Evolutionary conservation across 2,113 vertebrate species (phyloP), one percentile per base, ranked within the genome.

Genomic region (Gnathonemus echidnorhynchus): DNA sequence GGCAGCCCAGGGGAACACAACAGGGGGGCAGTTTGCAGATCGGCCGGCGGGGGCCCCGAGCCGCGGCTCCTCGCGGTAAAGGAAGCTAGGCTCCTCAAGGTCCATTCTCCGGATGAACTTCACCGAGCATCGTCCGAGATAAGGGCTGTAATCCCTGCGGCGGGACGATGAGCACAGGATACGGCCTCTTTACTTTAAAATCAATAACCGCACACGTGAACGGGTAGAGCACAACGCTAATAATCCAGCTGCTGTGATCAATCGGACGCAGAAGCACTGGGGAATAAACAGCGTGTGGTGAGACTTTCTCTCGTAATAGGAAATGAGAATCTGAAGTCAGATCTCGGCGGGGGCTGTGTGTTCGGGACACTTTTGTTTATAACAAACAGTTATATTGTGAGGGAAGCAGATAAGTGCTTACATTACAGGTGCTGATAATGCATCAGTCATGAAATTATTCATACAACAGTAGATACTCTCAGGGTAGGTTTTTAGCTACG

Each of bases 141-240:
- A 86, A 48, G 84, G 84, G 84, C 11, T 31, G 13, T 86, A 86
- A 86, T 86, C 84, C 84, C 45, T 0, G 48, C 45, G n/a, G 84
- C 1, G n/a, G 45, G 46, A 50, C 45, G 84, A 27, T 17, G 48
- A 15, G 11, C 84, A 17, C 48, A 86, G 84, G 13, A 48, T 86
- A 27, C n/a, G 10, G 45, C 48, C 48, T 50, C 45, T 50, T 86
- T 86, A 86, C 46, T 86, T 50, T 27, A 48, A n/a, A 49, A 86
- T 86, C 84, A 86, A 49, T 86, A 86, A 86, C 45, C 39, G 45
- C 84, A 86, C 84, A 86, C 84, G 46, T 17, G 84, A 46, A 50
- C 24, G 13, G 3, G 46, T 50, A 8, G 10, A 86, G 84, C 11
- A 3, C 8, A 0, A 31, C 45, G 10, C 48, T 86, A 86, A 86